Evolutionary conservation across 2,888 invertebrate genomes (phyloP), one percentile per base, ranked within the genome.

Genomic region (Balanococcus diminutus): DNA sequence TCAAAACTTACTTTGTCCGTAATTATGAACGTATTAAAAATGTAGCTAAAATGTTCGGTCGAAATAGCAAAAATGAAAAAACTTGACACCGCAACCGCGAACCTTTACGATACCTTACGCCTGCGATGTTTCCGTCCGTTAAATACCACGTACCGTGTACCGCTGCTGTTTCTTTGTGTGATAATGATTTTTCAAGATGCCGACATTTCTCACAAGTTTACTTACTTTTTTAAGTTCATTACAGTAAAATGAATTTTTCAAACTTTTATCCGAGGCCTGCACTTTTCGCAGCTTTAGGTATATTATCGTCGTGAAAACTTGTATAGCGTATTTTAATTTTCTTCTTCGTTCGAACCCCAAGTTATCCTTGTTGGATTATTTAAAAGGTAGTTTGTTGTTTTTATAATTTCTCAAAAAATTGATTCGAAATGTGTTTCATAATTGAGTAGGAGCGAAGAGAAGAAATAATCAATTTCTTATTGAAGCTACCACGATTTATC

Each of bases 171-270:
- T 75, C 75, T 75, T 75, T 36, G 31, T n/a, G 75, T 75, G 75
- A 75, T 75, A 75, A 75, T 75, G 75, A 75, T 75, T 75, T 75
- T 75, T 75, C 75, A 32, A 75, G 75, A 75, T 75, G 75, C 75
- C 75, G 32, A 6, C 32, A 75, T 75, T 75, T 32, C 75, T 32
- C 32, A 32, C 32, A 75, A 75, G 32, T 75, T 75, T 75, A 75
- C 32, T 75, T 75, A 75, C 32, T 75, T 75, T 75, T 75, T 75
- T 32, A 32, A 75, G 75, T 75, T 75, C 75, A 32, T 75, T 75
- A 75, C 75, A n/a, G 75, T 75, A 75, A 75, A 75, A 75, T 75
- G 32, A 75, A 75, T 75, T 75, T 75, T 75, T 75, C 75, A 67
- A 67, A 67, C 25, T 67, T 67, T 67, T 67, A 25, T 8, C 36